phyloP scores from a whole-genome alignment of 2,888 invertebrate genomes.

The Sinhomidia bicolor region DNA sequence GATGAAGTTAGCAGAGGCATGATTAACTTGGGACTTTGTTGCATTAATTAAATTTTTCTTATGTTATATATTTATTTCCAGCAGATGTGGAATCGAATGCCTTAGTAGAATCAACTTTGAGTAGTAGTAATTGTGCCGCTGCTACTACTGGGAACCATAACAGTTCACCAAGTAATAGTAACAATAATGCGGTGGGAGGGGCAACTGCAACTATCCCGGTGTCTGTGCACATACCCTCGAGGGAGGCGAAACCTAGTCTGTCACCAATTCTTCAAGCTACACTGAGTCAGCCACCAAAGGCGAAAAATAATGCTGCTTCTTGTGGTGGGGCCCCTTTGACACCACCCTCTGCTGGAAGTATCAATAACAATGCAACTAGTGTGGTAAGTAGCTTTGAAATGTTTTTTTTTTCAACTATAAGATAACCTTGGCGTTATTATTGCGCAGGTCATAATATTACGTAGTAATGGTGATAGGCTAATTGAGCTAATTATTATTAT shows the following conservation, averaged over 20 bases:
- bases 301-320: slow-evolving; percentile 69
- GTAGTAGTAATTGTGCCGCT: slow-evolving; percentile 60
- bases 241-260: slow-evolving; percentile 82
- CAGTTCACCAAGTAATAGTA: slow-evolving; percentile 81
- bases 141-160: slow-evolving; percentile 42
- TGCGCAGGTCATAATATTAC: too few relatives aligned
- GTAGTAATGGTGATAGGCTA: not conserved
- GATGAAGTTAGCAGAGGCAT: not conserved
- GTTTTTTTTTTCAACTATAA: too few relatives aligned
- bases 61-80: not conserved
- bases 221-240: slow-evolving; percentile 81
- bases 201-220: slow-evolving; percentile 80
- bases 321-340: not conserved
- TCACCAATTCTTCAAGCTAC: slow-evolving; percentile 93
- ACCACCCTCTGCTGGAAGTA: not conserved
- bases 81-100: slow-evolving; percentile 37
- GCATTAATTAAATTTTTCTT: not conserved
- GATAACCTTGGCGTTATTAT: not conserved
- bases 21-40: too few relatives aligned
- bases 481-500: too few relatives aligned
- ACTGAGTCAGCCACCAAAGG: slow-evolving; percentile 86
- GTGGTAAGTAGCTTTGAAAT: slow-evolving; percentile 76
- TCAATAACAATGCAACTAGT: slow-evolving; percentile 39
- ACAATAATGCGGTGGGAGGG: slow-evolving; percentile 56
- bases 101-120: slow-evolving; percentile 19